These are phyloP conservation scores for Gymnobelideus leadbeateri DNA, from an alignment of 2,113 vertebrate species.

Conservation along the genomic window DNA sequence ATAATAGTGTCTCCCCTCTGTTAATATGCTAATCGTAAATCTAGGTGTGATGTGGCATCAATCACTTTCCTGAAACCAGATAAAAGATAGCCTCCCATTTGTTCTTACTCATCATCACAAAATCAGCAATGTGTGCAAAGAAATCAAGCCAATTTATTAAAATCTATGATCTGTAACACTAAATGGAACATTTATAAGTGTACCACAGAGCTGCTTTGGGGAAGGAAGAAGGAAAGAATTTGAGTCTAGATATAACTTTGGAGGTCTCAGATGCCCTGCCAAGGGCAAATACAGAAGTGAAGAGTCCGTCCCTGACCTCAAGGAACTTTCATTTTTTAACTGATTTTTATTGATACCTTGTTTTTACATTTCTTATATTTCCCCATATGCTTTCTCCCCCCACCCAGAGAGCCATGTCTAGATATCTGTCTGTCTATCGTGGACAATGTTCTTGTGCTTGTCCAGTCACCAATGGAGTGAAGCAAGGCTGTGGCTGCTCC, in stretches of 20 bases:
- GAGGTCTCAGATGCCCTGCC: slow-evolving; percentile 19
- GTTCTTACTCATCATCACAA: slow-evolving; percentile 69
- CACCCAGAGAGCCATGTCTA: too few relatives aligned
- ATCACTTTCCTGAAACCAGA: slow-evolving; percentile 54
- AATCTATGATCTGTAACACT: slow-evolving; percentile 74
- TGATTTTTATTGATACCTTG: too few relatives aligned
- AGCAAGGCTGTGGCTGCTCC: too few relatives aligned
- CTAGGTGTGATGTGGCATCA: slow-evolving; percentile 43
- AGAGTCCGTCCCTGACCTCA: too few relatives aligned
- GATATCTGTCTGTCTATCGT: too few relatives aligned
- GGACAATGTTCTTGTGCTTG: too few relatives aligned
- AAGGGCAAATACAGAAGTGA: too few relatives aligned
- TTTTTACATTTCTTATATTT: too few relatives aligned
- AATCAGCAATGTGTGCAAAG: slow-evolving; percentile 62
- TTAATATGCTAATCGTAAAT: slow-evolving; percentile 43
- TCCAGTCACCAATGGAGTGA: too few relatives aligned
- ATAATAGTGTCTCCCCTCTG: slow-evolving; percentile 20
- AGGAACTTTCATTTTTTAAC: too few relatives aligned
- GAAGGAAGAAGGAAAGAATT: neutral
- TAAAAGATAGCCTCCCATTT: slow-evolving; percentile 53
- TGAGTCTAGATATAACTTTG: neutral
- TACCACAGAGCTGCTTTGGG: neutral
- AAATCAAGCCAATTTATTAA: slow-evolving; percentile 73
- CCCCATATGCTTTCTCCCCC: too few relatives aligned
- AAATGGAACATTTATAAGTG: slow-evolving; percentile 79